Evolutionary conservation across 2,113 vertebrate genomes (phyloP).

Genomic region (Dasyornis broadbenti): DNA sequence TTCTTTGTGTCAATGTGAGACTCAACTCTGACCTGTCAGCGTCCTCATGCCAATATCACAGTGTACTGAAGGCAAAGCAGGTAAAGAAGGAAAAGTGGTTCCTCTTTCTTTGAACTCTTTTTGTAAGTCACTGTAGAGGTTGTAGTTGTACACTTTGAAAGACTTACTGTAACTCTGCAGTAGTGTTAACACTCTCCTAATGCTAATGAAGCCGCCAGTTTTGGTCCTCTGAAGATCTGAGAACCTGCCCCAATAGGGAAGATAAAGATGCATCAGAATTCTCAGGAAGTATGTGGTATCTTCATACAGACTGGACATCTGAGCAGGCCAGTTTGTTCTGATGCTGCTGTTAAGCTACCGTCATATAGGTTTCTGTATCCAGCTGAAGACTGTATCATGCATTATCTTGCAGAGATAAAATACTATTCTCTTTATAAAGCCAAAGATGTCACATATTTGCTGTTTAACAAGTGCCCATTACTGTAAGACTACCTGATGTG

Average conservation of each 20-base stretch:
- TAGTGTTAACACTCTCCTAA: too few species aligned
- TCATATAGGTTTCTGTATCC: not conserved
- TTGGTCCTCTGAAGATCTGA: not conserved
- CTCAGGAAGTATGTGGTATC: not conserved
- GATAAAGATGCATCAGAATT: not conserved
- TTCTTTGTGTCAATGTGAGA: not conserved
- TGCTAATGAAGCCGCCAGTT: not conserved
- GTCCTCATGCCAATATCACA: accelerated
- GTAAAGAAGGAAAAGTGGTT: not conserved
- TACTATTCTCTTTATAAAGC: not conserved
- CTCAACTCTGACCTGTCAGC: not conserved
- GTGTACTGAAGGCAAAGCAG: not conserved
- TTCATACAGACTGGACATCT: not conserved
- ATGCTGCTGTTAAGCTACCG: not conserved
- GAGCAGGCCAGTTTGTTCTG: not conserved
- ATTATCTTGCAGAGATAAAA: not conserved
- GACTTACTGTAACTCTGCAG: not conserved
- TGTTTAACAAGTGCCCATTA: not conserved
- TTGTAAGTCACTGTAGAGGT: not conserved
- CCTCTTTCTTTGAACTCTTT: not conserved
- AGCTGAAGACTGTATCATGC: not conserved
- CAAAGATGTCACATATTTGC: not conserved
- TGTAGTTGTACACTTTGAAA: not conserved
- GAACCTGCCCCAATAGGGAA: not conserved
- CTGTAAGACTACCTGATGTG: not conserved